Conservation (phyloP, 1,140 invertebrate genomes). For the Drosophila nikananu region DNA sequence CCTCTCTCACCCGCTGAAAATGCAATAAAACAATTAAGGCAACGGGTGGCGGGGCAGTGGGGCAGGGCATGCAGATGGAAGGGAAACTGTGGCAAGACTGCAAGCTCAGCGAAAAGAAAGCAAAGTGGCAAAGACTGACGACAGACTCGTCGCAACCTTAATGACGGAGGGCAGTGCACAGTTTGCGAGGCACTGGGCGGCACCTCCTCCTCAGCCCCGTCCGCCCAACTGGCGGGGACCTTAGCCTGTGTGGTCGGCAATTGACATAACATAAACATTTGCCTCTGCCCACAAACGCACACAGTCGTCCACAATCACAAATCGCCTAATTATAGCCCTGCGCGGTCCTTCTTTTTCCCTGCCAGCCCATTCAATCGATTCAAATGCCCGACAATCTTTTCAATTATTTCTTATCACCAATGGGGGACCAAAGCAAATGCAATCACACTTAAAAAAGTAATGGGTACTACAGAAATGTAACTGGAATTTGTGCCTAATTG, state of each 20-base stretch:
- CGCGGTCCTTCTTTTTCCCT: conserved; percentile 37
- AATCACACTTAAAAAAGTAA: conserved; percentile 12
- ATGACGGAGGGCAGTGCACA: conserved; percentile 35
- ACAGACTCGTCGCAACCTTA: conserved; percentile 29
- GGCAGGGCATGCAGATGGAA: conserved; percentile 18
- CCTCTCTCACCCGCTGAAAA: conserved; percentile 21
- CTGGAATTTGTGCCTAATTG: not conserved
- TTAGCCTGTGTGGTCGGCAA: conserved; percentile 40
- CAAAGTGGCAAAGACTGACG: conserved; percentile 12
- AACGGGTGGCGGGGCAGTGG: conserved; percentile 11
- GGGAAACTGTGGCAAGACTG: conserved; percentile 45
- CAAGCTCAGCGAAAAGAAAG: conserved; percentile 49
- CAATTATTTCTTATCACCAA: conserved; percentile 81
- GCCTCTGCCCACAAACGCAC: conserved; percentile 25
- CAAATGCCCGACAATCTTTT: conserved; percentile 78
- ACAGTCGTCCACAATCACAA: conserved; percentile 16
- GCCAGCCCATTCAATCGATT: conserved; percentile 57
- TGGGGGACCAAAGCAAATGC: conserved; percentile 32
- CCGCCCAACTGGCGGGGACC: not conserved
- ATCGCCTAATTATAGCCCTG: conserved; percentile 54
- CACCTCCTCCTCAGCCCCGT: not conserved
- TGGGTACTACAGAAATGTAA: not conserved
- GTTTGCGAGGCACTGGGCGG: conserved; percentile 20
- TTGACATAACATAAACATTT: conserved; percentile 57
- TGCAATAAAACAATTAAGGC: conserved; percentile 73